Percentiles rank a stretch among this genome's conserved stretches.
Evolutionary conservation across 2,888 invertebrate genomes (phyloP).

Genomic region (Nemotelus nigrinus): DNA sequence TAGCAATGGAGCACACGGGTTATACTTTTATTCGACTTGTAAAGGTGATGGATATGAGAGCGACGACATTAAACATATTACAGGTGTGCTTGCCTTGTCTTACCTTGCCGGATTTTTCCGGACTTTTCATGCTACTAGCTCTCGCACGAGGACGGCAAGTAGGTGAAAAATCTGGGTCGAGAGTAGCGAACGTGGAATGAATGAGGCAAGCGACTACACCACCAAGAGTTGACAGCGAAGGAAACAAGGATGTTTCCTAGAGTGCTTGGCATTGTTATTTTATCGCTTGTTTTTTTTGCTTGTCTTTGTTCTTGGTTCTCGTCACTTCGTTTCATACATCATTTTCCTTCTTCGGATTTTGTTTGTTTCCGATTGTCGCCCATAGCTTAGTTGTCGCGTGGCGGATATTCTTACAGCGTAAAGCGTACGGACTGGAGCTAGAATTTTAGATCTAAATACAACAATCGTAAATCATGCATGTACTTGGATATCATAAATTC

Average conservation of each 20-base stretch:
- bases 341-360: too few relatives aligned
- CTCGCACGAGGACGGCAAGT: not conserved
- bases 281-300: constrained; percentile 28
- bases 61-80: constrained; percentile 11
- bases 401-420: too few relatives aligned
- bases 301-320: constrained; percentile 2
- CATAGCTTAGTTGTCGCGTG: too few relatives aligned
- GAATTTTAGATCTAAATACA: too few relatives aligned
- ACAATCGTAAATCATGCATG: too few relatives aligned
- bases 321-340: not conserved
- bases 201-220: too few relatives aligned
- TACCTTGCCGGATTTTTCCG: too few relatives aligned
- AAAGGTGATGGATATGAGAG: not conserved
- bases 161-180: constrained; percentile 36
- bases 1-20: too few relatives aligned
- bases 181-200: constrained; percentile 11
- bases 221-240: not conserved
- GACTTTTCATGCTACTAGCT: not conserved
- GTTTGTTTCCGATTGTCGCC: too few relatives aligned
- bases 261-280: constrained; percentile 27
- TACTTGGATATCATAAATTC: too few relatives aligned
- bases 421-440: too few relatives aligned
- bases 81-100: constrained; percentile 4
- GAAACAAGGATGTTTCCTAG: constrained; percentile 15
- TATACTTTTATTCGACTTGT: not conserved